A percentile compares a stretch with the other conserved stretches of the same genome.
phyloP scores from a whole-genome alignment of 2,888 invertebrate species.

The Plagodis pulveraria region DNA sequence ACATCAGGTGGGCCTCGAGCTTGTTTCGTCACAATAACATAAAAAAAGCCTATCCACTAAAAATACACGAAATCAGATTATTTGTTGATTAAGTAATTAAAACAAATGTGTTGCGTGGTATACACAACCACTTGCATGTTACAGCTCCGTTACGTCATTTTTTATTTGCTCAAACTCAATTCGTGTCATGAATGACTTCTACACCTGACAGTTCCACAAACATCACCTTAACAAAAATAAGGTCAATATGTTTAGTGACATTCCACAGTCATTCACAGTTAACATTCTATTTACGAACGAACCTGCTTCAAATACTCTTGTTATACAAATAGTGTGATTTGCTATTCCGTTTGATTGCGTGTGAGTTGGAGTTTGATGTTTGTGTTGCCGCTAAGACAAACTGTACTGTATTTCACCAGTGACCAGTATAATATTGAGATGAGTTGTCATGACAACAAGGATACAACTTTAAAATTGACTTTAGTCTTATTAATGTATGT shows the following conservation, averaged over 20 bases:
- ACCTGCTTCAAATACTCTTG: conserved; percentile 65
- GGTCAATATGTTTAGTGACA: conserved; percentile 52
- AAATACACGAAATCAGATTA: too few relatives aligned
- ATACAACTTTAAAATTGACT: too few relatives aligned
- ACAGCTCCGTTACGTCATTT: conserved; percentile 10
- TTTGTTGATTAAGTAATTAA: too few relatives aligned
- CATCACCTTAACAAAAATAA: conserved; percentile 36
- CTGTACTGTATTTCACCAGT: conserved; percentile 48
- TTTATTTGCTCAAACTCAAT: conserved; percentile 12
- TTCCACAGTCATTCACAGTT: conserved; percentile 68
- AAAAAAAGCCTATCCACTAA: too few relatives aligned
- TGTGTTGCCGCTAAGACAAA: conserved; percentile 78
- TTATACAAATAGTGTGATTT: conserved; percentile 77
- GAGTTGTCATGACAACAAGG: too few relatives aligned
- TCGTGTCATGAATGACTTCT: conserved; percentile 19
- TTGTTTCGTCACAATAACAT: too few relatives aligned
- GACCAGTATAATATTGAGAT: too few relatives aligned
- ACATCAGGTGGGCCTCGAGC: too few relatives aligned
- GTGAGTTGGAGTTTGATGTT: conserved; percentile 75
- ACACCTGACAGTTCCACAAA: conserved; percentile 12
- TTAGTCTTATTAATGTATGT: too few relatives aligned
- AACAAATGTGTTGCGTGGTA: not conserved
- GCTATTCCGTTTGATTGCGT: conserved; percentile 75
- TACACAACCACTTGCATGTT: conserved; percentile 2
- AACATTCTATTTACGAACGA: conserved; percentile 74